phyloP scores from a whole-genome alignment of 2,113 vertebrate genomes.

The Stomatorhinus ivindoensis region DNA sequence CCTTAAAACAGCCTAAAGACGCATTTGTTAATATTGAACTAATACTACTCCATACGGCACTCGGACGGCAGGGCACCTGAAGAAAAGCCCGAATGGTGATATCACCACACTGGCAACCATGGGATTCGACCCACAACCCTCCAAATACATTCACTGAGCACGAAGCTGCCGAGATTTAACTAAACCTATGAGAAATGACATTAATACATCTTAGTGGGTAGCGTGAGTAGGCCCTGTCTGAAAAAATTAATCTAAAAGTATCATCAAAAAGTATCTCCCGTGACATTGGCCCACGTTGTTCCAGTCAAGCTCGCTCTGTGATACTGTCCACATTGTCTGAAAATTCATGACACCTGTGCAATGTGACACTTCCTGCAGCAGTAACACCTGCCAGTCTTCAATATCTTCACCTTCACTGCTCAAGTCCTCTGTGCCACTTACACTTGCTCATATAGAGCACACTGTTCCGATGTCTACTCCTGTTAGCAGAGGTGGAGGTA shows the following conservation, averaged over 20 bases:
- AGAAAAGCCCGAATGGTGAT: not conserved
- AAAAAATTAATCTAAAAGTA: not conserved
- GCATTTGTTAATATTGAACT: not conserved
- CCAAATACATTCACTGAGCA: not conserved
- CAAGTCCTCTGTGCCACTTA: not conserved
- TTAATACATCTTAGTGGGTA: not conserved
- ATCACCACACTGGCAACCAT: not conserved
- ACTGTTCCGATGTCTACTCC: not conserved
- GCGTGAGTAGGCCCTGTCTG: not conserved
- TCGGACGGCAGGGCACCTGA: too few relatives aligned
- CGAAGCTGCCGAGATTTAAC: not conserved
- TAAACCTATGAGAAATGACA: not conserved
- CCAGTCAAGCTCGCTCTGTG: not conserved
- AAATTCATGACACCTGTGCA: not conserved
- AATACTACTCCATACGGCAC: too few relatives aligned
- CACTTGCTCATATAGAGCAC: not conserved
- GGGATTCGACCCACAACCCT: not conserved
- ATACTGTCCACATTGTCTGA: not conserved
- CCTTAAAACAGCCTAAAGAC: not conserved
- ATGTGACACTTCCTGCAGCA: not conserved
- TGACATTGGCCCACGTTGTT: not conserved
- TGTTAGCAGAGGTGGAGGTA: not conserved
- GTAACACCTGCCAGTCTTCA: not conserved
- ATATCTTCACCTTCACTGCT: not conserved
- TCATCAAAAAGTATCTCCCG: not conserved